These are phyloP conservation scores for Riptortus pedestris DNA, from an alignment of 1,140 invertebrate genomes.

Conservation along the genomic window DNA sequence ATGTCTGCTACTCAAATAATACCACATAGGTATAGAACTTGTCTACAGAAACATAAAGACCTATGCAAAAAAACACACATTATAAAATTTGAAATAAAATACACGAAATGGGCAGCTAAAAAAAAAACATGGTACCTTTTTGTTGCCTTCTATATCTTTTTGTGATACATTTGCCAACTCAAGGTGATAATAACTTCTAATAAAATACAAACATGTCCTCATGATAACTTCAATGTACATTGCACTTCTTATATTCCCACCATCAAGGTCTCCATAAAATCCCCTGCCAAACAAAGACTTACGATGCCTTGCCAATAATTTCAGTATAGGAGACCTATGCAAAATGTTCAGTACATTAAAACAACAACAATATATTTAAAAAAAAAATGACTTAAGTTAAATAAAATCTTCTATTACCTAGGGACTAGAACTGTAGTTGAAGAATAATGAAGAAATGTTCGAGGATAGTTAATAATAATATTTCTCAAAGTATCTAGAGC, in stretches of 20 bases:
- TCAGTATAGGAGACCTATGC: conserved; percentile 42
- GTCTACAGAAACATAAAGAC: too few relatives aligned
- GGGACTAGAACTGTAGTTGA: conserved; percentile 48
- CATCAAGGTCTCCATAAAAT: conserved; percentile 56
- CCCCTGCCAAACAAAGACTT: conserved; percentile 71
- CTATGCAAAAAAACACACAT: too few relatives aligned
- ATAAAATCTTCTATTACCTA: conserved; percentile 21
- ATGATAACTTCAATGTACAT: conserved; percentile 79
- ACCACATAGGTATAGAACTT: too few relatives aligned
- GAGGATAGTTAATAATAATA: conserved; percentile 59
- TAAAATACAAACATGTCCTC: conserved; percentile 65
- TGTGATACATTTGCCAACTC: conserved; percentile 51
- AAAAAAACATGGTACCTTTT: conserved; percentile 39
- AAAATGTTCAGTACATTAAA: neutral
- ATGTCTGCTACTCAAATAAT: too few relatives aligned
- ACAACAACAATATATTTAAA: neutral
- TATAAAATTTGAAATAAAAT: too few relatives aligned
- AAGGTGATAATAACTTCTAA: conserved; percentile 64
- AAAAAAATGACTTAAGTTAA: neutral
- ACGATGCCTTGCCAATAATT: conserved; percentile 61
- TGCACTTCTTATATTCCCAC: conserved; percentile 51
- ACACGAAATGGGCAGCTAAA: too few relatives aligned
- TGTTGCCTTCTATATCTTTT: conserved; percentile 66
- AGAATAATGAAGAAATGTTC: conserved; percentile 59
- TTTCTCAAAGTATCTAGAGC: conserved; percentile 64